Percentiles rank a stretch among this genome's conserved stretches.
phyloP scores from a whole-genome alignment of 1,140 invertebrate genomes.

The Whitmania pigra region DNA sequence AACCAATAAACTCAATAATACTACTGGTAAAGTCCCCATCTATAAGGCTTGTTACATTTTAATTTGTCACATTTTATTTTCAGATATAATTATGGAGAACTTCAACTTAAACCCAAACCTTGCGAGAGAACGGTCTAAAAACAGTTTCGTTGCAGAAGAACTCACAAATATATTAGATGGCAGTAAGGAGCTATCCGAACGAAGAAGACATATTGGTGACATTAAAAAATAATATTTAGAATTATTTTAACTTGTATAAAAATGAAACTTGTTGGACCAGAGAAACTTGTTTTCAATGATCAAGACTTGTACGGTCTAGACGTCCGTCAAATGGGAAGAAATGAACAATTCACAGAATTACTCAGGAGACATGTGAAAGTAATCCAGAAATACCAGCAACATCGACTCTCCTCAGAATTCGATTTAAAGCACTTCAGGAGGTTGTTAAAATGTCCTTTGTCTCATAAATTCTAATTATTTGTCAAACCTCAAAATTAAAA shows the following conservation, averaged over 20 bases:
- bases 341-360: neutral
- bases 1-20: no score
- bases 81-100: neutral
- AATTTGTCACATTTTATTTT: no score
- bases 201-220: conserved; percentile 12
- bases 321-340: conserved; percentile 9
- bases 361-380: neutral
- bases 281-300: neutral
- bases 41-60: no score
- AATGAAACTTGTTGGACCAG: neutral
- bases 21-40: no score
- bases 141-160: neutral
- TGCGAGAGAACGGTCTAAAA: neutral
- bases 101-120: neutral
- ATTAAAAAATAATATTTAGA: neutral
- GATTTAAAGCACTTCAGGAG: neutral
- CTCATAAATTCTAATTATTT: no score
- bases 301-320: conserved; percentile 16
- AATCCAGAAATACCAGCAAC: neutral
- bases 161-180: conserved; percentile 12
- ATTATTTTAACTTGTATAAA: neutral
- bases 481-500: no score
- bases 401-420: neutral
- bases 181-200: conserved; percentile 19
- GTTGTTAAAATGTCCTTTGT: neutral